Base-by-base conservation (phyloP, 2,113 vertebrate species). In the Halichoerus grypus region DNA sequence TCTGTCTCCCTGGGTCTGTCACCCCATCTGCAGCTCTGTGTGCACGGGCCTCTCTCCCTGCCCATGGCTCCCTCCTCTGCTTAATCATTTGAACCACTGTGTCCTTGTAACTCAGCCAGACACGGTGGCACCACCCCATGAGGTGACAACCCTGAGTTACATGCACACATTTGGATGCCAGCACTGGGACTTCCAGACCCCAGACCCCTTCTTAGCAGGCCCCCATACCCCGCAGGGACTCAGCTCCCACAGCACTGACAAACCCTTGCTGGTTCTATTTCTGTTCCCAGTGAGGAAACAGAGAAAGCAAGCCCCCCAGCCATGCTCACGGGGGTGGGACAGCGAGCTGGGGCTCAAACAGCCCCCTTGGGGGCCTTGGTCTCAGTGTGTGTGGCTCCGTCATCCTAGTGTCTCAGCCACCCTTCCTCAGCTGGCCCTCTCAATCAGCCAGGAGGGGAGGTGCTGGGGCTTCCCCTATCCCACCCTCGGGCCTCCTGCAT, bases 61-160 rank as follows among this genome's bases (percentile, higher is more conserved):
- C 36, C 39, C 8, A 46, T 49, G 89, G 49, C 39, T 13, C 9
- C 96, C 89, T 80, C 86, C 97, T 98, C 94, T 46, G 46, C 80
- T 95, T 97, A 94, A 97, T 97, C 94, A 90, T 95, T 69, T 94
- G 95, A 96, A 95, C 97, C 97, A 94, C 24, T 92, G 51, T 85
- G 92, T 92, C 97, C 95, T 96, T 97, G 95, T 92, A 90, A 94
- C 95, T 97, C 95, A 96, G 92, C 90, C 74, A 31, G 74, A 77
- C 74, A 77, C 7, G 26, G 42, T 71, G 91, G 92, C 82, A 63
- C 39, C 74, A 8, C 83, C 84, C 91, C 26, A 42, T 0, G 21
- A 82, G 69, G 89, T 84, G 95, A 96, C 76, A 82, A 57, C 84
- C 21, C 91, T 77, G 39, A 94, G 81, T 95, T 69, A 82, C 31